A percentile compares a stretch with the other conserved stretches of the same genome.
phyloP scores from a whole-genome alignment of 2,888 invertebrate species.

The Drosophila emarginata region DNA sequence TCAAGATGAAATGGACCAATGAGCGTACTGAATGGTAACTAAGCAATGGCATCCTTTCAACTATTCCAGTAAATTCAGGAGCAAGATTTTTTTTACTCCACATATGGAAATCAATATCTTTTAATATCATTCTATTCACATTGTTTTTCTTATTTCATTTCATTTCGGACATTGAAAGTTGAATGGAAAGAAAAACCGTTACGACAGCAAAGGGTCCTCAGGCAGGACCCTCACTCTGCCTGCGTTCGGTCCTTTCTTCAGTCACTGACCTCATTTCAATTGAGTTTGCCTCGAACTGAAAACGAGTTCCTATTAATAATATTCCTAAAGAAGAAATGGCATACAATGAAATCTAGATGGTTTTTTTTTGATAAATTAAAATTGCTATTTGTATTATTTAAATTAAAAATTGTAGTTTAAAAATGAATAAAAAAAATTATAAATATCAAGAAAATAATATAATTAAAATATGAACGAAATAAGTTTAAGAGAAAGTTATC shows the following conservation, averaged over 20 bases:
- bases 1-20: slow-evolving; percentile 30
- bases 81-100: no score
- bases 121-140: slow-evolving; percentile 37
- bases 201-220: slow-evolving; percentile 36
- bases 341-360: no score
- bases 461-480: no score
- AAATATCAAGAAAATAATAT: no score
- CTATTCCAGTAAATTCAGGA: no score
- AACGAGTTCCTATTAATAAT: not conserved
- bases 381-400: no score
- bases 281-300: slow-evolving; percentile 25
- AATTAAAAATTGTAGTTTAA: no score
- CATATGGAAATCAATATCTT: no score
- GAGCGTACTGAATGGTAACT: not conserved
- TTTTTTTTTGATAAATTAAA: no score
- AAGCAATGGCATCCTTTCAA: not conserved
- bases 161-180: slow-evolving; percentile 47
- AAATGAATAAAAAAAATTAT: no score
- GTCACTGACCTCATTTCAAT: slow-evolving; percentile 74
- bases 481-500: no score
- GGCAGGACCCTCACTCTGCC: not conserved
- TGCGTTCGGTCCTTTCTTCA: slow-evolving; percentile 20
- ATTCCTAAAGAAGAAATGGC: slow-evolving; percentile 37
- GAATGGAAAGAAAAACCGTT: slow-evolving; percentile 29
- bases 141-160: slow-evolving; percentile 45